phyloP scores from a whole-genome alignment of 1,140 invertebrate species.

The Samia ricini region DNA sequence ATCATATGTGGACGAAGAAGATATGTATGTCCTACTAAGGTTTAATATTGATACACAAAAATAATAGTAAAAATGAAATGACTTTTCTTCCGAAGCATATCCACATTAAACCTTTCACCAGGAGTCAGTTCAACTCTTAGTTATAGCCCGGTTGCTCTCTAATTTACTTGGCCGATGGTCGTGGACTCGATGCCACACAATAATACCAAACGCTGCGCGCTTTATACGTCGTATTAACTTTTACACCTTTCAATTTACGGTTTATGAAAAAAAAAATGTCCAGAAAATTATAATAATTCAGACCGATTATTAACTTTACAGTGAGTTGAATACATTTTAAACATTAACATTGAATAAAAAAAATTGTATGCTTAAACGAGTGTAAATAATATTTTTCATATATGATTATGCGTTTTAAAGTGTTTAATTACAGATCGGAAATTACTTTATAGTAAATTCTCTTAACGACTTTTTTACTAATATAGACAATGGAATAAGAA shows the following conservation, averaged over 20 bases:
- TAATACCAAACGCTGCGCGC: conserved; percentile 25
- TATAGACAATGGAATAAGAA: no score
- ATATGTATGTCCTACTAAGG: no score
- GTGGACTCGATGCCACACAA: conserved; percentile 35
- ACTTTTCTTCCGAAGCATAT: conserved; percentile 15
- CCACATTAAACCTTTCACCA: conserved; percentile 31
- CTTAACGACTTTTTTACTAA: no score
- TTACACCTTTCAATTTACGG: background rate
- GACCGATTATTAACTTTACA: background rate
- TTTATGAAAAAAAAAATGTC: conserved; percentile 2
- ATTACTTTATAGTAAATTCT: no score
- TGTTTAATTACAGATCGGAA: no score
- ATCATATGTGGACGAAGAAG: no score
- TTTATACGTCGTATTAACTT: conserved; percentile 19
- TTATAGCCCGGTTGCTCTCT: conserved; percentile 60
- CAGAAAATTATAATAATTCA: background rate
- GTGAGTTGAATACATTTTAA: background rate
- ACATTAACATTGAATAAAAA: no score
- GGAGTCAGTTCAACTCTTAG: conserved; percentile 54
- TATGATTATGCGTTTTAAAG: no score
- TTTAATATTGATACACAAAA: no score
- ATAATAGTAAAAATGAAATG: background rate
- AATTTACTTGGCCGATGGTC: conserved; percentile 59
- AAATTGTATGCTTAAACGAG: no score
- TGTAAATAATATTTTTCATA: no score